Conservation (phyloP, 2,888 invertebrate genomes). For the Aphrophora alni region DNA sequence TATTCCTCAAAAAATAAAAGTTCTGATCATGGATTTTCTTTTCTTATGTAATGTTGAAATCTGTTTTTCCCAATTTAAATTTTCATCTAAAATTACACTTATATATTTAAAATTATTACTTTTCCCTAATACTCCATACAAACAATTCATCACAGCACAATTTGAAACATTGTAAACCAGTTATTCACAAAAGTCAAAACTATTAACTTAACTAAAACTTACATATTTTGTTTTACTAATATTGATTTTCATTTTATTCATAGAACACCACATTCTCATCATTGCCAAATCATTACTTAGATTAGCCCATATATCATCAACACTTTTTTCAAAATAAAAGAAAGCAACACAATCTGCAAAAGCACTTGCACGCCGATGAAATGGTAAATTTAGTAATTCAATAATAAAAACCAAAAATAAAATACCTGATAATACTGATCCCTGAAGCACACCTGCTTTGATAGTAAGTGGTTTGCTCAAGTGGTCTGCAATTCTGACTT, state of each 20-base stretch:
- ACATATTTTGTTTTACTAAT: neutral
- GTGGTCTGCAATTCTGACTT: neutral
- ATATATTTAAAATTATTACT: neutral
- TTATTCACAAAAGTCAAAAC: neutral
- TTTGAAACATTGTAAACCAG: neutral
- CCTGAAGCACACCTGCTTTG: neutral
- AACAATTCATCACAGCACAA: neutral
- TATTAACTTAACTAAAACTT: neutral
- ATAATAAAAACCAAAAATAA: neutral
- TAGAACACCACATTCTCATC: neutral
- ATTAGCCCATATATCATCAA: neutral
- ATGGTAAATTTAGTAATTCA: neutral
- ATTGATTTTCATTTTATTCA: neutral
- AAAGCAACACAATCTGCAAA: neutral
- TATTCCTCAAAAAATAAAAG: too few relatives aligned
- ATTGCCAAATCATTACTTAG: neutral
- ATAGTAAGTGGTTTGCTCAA: neutral
- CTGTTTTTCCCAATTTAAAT: neutral
- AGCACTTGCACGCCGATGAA: neutral
- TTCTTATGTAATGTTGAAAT: too few relatives aligned
- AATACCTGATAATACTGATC: neutral
- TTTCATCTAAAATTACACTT: neutral
- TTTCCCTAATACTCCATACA: neutral
- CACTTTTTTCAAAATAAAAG: neutral
- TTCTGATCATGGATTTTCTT: too few relatives aligned